Percentiles rank a stretch among this genome's conserved stretches.
Evolutionary conservation across 2,797 vertebrate genomes (phyloP).

Genomic region (Enteromius thamalakanensis): DNA sequence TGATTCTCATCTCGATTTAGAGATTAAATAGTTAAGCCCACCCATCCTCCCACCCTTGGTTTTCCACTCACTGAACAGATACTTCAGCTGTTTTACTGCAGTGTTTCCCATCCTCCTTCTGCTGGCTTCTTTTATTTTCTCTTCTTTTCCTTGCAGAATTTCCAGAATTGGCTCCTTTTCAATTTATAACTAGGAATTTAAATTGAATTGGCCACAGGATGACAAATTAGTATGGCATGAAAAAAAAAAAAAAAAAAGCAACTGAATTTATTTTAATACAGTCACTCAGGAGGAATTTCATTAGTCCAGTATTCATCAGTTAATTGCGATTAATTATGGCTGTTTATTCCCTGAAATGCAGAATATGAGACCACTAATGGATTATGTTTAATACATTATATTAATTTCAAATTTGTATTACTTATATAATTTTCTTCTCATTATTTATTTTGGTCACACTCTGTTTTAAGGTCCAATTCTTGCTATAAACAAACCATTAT

Average conservation of each 20-base stretch:
- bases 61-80: constrained; percentile 52
- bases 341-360: background rate
- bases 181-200: constrained; percentile 11
- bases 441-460: background rate
- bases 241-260: background rate
- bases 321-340: constrained; percentile 6
- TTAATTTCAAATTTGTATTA: background rate
- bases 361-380: background rate
- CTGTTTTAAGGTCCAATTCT: too few species aligned
- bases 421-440: background rate
- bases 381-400: background rate
- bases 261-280: background rate
- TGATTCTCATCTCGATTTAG: constrained; percentile 61
- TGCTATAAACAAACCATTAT: too few species aligned
- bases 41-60: constrained; percentile 49
- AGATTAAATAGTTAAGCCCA: constrained; percentile 74
- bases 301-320: background rate
- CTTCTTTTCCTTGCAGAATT: background rate
- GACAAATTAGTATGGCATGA: background rate
- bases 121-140: background rate
- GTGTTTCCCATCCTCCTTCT: constrained; percentile 17
- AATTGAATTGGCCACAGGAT: background rate
- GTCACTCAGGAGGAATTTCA: constrained; percentile 2
- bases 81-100: constrained; percentile 47
- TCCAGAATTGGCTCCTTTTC: constrained; percentile 4